Conservation (phyloP, 2,888 invertebrate species). For the Herminia tarsipennalis region DNA sequence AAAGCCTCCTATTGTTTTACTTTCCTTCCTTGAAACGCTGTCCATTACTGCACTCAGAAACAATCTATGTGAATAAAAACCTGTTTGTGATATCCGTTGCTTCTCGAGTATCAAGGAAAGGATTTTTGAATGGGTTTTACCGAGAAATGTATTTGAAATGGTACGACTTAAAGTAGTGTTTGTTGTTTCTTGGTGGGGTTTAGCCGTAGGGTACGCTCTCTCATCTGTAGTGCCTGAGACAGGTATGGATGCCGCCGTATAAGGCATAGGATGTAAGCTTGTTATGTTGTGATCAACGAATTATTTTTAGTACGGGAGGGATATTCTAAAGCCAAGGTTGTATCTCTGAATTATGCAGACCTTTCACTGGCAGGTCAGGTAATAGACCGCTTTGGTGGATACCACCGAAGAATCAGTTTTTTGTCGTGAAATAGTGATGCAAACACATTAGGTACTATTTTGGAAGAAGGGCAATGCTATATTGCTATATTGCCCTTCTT, state of each 20-base stretch:
- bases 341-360: too few relatives aligned
- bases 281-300: neutral
- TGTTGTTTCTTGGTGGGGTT: constrained; percentile 18
- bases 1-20: constrained; percentile 45
- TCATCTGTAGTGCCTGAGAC: constrained; percentile 38
- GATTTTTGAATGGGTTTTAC: neutral
- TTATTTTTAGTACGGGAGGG: too few relatives aligned
- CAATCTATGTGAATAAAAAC: neutral
- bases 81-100: constrained; percentile 7
- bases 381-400: too few relatives aligned
- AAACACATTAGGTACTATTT: too few relatives aligned
- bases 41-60: constrained; percentile 16
- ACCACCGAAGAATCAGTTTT: too few relatives aligned
- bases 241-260: constrained; percentile 18
- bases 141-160: constrained; percentile 22
- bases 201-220: constrained; percentile 40
- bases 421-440: too few relatives aligned
- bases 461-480: too few relatives aligned
- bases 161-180: constrained; percentile 10
- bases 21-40: constrained; percentile 41
- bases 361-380: too few relatives aligned
- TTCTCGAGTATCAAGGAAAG: neutral
- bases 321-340: too few relatives aligned
- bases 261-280: constrained; percentile 9
- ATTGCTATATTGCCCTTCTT: too few relatives aligned